Evolutionary conservation across 2,888 invertebrate species (phyloP).

Genomic region (Laothoe populi): DNA sequence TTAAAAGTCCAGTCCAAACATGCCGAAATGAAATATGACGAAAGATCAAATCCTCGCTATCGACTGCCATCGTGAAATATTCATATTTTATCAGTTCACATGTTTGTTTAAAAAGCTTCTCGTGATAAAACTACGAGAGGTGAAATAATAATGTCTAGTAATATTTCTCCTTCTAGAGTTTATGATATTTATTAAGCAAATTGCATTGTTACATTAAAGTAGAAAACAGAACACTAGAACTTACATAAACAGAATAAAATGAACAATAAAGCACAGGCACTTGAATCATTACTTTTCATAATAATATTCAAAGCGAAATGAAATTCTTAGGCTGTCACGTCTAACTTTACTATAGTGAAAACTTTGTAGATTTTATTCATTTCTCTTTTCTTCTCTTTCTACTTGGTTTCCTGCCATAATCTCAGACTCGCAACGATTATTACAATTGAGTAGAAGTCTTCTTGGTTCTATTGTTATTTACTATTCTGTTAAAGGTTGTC

Average conservation of each 20-base stretch:
- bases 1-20: constrained; percentile 58
- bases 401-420: not conserved
- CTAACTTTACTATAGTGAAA: constrained; percentile 1
- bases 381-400: not conserved
- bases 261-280: not conserved
- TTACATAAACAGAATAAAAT: not conserved
- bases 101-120: constrained; percentile 43
- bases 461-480: not conserved
- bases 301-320: not conserved
- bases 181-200: constrained; percentile 14
- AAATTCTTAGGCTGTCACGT: not conserved
- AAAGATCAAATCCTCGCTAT: constrained; percentile 53
- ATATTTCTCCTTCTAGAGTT: constrained; percentile 27
- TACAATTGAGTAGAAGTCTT: not conserved
- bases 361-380: not conserved
- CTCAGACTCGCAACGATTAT: not conserved
- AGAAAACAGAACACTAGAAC: not conserved
- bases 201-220: not conserved
- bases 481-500: no score
- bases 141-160: constrained; percentile 27
- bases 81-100: constrained; percentile 64
- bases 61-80: constrained; percentile 56
- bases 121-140: not conserved
- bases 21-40: constrained; percentile 66
- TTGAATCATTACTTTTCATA: not conserved